Conservation (phyloP, 1,140 invertebrate species). For the Homarus americanus region DNA sequence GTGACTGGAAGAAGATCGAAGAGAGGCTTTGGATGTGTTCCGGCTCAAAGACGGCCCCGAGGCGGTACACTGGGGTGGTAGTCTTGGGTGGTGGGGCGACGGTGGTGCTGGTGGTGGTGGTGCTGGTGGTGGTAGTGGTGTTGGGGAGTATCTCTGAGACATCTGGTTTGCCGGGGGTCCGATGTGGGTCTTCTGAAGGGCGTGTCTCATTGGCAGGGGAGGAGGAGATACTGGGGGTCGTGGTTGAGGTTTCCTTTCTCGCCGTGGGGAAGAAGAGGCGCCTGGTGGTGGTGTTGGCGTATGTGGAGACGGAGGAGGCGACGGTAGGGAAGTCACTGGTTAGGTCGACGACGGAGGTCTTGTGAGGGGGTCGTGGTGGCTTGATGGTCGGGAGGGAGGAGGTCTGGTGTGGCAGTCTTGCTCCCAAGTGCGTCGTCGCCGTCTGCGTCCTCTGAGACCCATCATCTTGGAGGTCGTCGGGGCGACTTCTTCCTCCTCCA, state of each 20-base stretch:
- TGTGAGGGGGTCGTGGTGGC: not conserved
- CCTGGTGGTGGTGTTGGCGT: conserved; percentile 5
- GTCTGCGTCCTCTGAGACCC: conserved; percentile 5
- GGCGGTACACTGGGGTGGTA: conserved; percentile 46
- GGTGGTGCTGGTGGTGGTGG: conserved; percentile 11
- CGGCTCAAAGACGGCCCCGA: conserved; percentile 63
- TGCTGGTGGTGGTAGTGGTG: no score
- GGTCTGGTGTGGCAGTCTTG: not conserved
- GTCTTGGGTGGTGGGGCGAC: not conserved
- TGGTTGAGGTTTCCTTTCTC: conserved; percentile 29
- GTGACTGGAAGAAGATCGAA: conserved; percentile 54
- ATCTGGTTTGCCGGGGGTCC: not conserved
- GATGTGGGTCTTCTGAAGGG: not conserved
- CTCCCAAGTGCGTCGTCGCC: not conserved
- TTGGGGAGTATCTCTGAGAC: no score
- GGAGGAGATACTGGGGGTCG: not conserved
- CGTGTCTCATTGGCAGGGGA: not conserved
- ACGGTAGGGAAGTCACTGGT: no score
- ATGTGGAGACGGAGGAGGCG: not conserved
- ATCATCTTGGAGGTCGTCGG: conserved; percentile 1
- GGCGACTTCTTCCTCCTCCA: conserved; percentile 44
- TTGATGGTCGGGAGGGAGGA: not conserved
- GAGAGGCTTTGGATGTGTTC: conserved; percentile 59
- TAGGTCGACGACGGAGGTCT: no score
- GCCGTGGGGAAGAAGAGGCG: conserved; percentile 25